These are phyloP conservation scores for Galeruca laticollis DNA, from an alignment of 2,888 invertebrate genomes.

Conservation along the genomic window DNA sequence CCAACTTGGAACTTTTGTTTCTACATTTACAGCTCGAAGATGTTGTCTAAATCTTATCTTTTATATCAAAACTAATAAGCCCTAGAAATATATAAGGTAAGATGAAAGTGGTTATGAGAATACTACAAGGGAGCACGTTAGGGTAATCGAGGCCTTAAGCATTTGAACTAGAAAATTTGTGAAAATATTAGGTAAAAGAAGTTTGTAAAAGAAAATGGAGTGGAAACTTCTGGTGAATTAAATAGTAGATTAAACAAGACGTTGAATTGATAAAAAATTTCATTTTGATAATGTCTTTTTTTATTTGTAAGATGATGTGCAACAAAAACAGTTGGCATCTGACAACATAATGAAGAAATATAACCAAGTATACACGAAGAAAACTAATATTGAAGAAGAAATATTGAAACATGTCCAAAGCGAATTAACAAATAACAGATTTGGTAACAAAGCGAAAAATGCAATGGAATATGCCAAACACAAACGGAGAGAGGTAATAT, in stretches of 20 bases:
- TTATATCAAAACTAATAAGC: too few species aligned
- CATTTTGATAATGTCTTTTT: not conserved
- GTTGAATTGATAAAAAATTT: too few species aligned
- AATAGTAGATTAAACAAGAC: not conserved
- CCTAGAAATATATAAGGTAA: too few species aligned
- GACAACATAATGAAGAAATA: constrained; percentile 60
- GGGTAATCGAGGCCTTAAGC: too few species aligned
- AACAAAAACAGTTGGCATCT: constrained; percentile 40
- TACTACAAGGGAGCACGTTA: too few species aligned
- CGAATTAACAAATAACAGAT: constrained; percentile 46
- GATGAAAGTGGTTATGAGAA: too few species aligned
- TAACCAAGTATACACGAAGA: constrained; percentile 70
- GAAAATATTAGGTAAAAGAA: not conserved
- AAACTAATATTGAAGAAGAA: constrained; percentile 74
- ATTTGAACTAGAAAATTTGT: too few species aligned
- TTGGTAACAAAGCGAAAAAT: constrained; percentile 44
- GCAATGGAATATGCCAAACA: constrained; percentile 59
- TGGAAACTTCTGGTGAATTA: not conserved
- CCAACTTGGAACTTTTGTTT: too few species aligned
- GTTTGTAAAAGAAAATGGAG: not conserved
- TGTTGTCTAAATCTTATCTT: too few species aligned
- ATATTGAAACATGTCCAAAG: constrained; percentile 46
- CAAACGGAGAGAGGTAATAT: constrained; percentile 61
- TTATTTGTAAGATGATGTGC: not conserved
- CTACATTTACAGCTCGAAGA: too few species aligned